Evolutionary conservation across 2,797 vertebrate genomes (phyloP), one percentile per base, ranked within the genome.

Genomic region (Carduelis carduelis): DNA sequence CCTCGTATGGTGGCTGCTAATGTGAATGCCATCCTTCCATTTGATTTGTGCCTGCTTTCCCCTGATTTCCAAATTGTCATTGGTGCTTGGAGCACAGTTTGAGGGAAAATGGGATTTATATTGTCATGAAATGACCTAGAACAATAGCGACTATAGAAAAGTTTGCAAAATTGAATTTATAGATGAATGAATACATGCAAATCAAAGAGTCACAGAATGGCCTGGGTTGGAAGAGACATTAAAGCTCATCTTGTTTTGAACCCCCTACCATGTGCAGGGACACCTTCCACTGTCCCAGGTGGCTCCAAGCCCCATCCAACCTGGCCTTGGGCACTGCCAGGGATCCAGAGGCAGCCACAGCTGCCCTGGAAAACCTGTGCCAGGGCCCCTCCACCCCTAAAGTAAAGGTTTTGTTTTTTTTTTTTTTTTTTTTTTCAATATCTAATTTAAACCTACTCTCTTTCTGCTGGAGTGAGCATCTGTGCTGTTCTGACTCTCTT

Each of bases 231-330:
- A 57, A 64, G n/a, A 20, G 3, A 22, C 6, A 11, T 46, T 26
- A 57, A 70, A 52, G 3, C 4, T 64, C 14, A 12, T 56, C 14
- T n/a, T 18, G 3, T 76, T 82, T 32, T 27, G 49, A 55, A 4
- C 1, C 1, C 13, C 8, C 23, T 69, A 43, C 17, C 37, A 12
- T 6, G 20, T 4, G 23, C 23, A 63, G 16, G 32, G 14, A 9
- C n/a, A 50, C 0, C 7, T 46, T 6, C 12, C 8, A 18, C 7
- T 39, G 2, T 5, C 3, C 5, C 21, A 83, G 7, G 6, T 0
- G 50, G 8, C 11, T 69, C 56, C 64, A 56, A 44, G 3, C 4
- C 9, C 27, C 0, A 0, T 50, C 20, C 64, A 70, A 0, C 3
- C 21, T 39, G 37, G 12, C 6, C 18, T 39, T 34, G 37, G 34